Evolutionary conservation across 2,888 invertebrate genomes (phyloP).

Genomic region (Drosophila subquinaria): DNA sequence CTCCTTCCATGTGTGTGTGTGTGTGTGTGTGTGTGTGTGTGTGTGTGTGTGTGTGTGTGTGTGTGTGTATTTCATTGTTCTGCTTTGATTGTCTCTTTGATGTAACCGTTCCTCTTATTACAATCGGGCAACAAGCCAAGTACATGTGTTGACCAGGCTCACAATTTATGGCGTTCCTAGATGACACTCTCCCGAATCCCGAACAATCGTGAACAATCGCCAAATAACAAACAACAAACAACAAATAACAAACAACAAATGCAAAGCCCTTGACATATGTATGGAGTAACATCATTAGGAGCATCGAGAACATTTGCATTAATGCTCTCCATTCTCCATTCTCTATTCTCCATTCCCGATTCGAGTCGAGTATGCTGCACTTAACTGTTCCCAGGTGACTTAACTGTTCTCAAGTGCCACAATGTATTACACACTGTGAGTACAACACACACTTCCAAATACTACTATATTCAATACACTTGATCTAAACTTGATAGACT

Average conservation of each 20-base stretch:
- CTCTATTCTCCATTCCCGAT: not conserved
- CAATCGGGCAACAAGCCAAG: slow-evolving; percentile 26
- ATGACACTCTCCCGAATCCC: slow-evolving; percentile 48
- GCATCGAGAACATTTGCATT: slow-evolving; percentile 10
- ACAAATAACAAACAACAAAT: slow-evolving; percentile 34
- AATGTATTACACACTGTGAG: not conserved
- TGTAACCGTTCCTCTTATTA: slow-evolving; percentile 59
- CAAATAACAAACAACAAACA: slow-evolving; percentile 26
- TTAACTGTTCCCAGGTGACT: not conserved
- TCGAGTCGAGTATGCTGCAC: not conserved
- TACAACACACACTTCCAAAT: not conserved
- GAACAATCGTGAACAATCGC: slow-evolving; percentile 56
- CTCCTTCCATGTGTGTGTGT: slow-evolving; percentile 2
- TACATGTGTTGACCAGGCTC: slow-evolving; percentile 27
- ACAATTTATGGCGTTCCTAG: slow-evolving; percentile 66
- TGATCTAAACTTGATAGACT: not conserved
- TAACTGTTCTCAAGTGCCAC: not conserved
- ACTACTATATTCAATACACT: not conserved
- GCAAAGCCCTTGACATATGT: slow-evolving; percentile 46
- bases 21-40: slow-evolving; percentile 6
- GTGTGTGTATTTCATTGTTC: slow-evolving; percentile 55
- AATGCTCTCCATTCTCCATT: not conserved
- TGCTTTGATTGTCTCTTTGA: slow-evolving; percentile 68
- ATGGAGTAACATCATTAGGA: slow-evolving; percentile 46
- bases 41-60: not conserved